phyloP scores from a whole-genome alignment of 2,888 invertebrate genomes.

The Hydroisotoma schaefferi region DNA sequence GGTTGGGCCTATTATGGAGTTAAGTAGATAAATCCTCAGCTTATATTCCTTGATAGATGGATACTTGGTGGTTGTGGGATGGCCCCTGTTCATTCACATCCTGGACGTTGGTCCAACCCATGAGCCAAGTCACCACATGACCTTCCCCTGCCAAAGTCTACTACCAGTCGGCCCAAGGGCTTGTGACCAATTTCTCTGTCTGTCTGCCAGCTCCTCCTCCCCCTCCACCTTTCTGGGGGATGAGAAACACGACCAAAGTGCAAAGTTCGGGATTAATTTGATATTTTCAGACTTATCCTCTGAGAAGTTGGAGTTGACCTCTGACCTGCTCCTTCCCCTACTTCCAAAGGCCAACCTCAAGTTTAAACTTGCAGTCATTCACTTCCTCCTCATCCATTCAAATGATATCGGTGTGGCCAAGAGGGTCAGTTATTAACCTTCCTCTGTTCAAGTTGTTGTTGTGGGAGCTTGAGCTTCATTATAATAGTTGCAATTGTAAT shows the following conservation, averaged over 20 bases:
- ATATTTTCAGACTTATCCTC: conserved; percentile 24
- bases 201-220: neutral
- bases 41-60: no score
- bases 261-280: conserved; percentile 16
- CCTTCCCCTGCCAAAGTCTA: conserved; percentile 26
- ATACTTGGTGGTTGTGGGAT: conserved; percentile 76
- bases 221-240: neutral
- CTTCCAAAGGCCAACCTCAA: conserved; percentile 20
- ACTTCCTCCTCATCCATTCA: conserved; percentile 74
- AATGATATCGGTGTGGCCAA: conserved; percentile 70
- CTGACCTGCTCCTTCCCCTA: conserved; percentile 34
- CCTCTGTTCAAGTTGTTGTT: neutral
- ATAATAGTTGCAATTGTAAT: neutral
- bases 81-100: conserved; percentile 78
- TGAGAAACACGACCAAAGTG: conserved; percentile 8
- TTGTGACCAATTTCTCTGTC: conserved; percentile 3
- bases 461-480: neutral
- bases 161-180: neutral
- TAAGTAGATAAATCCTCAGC: no score
- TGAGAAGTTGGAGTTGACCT: conserved; percentile 25
- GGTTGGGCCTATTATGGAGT: no score
- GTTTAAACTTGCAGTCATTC: conserved; percentile 66
- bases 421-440: conserved; percentile 57
- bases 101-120: conserved; percentile 78
- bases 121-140: conserved; percentile 63